Conservation (phyloP, 2,113 vertebrate species). For the Planiliza haematocheilus region DNA sequence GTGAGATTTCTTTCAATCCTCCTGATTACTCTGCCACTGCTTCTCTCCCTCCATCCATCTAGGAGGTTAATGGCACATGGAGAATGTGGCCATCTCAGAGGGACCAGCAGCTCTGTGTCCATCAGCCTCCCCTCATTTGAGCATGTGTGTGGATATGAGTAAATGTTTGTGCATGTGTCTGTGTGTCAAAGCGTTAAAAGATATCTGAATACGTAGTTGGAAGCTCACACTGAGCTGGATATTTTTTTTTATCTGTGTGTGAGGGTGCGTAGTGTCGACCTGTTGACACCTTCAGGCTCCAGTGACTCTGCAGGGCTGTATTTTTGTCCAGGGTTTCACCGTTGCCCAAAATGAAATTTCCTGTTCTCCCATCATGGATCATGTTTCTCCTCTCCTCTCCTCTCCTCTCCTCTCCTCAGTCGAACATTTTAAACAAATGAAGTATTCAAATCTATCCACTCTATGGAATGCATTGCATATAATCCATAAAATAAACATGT, state of each 20-base stretch:
- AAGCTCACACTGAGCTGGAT: constrained; percentile 1
- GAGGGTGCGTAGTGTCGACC: constrained; percentile 21
- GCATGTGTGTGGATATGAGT: constrained; percentile 29
- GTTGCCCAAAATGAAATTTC: constrained; percentile 41
- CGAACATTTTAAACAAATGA: too few relatives aligned
- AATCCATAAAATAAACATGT: background rate
- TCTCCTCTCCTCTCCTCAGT: constrained; percentile 5
- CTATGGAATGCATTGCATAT: background rate
- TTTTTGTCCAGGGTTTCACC: constrained; percentile 44
- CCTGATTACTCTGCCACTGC: constrained; percentile 42
- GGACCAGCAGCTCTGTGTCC: constrained; percentile 60
- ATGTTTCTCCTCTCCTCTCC: constrained; percentile 9
- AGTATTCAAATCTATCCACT: too few relatives aligned
- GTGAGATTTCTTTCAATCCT: constrained; percentile 33
- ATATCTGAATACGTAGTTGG: constrained; percentile 39
- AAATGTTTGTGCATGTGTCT: constrained; percentile 40
- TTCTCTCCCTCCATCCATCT: constrained; percentile 64
- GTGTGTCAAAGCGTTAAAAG: constrained; percentile 38
- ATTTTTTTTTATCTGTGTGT: constrained; percentile 7
- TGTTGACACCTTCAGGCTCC: constrained; percentile 52
- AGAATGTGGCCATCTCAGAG: constrained; percentile 66
- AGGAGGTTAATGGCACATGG: constrained; percentile 61
- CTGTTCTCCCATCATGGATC: constrained; percentile 27
- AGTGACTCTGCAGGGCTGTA: constrained; percentile 26
- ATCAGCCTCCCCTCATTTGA: constrained; percentile 55